Conservation (phyloP, 2,888 invertebrate genomes). For the Pandemis cinnamomeana region DNA sequence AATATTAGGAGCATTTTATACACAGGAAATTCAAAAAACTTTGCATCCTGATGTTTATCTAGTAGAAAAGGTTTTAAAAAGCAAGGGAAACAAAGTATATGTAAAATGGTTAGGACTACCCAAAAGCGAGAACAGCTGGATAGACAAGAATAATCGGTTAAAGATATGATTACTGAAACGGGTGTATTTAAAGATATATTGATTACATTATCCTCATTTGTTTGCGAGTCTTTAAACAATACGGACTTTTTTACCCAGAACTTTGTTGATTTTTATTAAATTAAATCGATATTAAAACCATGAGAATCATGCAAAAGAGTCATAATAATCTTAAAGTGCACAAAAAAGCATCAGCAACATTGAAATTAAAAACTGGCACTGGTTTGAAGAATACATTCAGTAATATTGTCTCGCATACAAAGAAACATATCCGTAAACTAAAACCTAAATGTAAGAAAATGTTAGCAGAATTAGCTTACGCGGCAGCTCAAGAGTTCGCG, state of each 20-base stretch:
- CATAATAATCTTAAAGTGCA: no score
- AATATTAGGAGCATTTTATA: slow-evolving; percentile 55
- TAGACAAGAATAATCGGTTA: no score
- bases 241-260: slow-evolving; percentile 3
- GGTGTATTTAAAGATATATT: slow-evolving; percentile 7
- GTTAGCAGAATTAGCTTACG: slow-evolving; percentile 2
- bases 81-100: slow-evolving; percentile 2
- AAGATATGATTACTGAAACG: background rate
- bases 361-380: background rate
- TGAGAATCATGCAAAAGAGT: no score
- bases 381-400: slow-evolving; percentile 6
- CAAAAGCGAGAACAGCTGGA: no score
- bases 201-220: background rate
- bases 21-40: slow-evolving; percentile 51
- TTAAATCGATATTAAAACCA: no score
- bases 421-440: slow-evolving; percentile 13
- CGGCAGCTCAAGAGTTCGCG: background rate
- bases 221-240: background rate
- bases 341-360: no score
- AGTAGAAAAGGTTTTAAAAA: slow-evolving; percentile 49
- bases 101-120: slow-evolving; percentile 18
- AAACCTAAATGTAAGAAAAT: slow-evolving; percentile 2
- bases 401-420: slow-evolving; percentile 7
- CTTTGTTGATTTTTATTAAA: background rate
- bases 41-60: slow-evolving; percentile 51